These are phyloP conservation scores for Diabrotica virgifera DNA, from an alignment of 1,140 invertebrate genomes.

Conservation along the genomic window DNA sequence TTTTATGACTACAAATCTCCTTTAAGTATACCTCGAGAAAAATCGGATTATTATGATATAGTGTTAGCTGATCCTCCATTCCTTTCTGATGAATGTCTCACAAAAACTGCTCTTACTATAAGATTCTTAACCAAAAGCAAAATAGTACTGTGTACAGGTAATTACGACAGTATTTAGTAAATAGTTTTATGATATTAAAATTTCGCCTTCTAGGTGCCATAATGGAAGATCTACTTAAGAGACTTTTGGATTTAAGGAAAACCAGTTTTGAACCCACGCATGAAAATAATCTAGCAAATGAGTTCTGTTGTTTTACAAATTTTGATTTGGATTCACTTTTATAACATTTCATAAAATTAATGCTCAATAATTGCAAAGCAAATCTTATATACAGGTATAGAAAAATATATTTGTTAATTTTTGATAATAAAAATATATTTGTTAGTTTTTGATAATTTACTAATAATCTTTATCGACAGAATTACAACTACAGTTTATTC, in stretches of 20 bases:
- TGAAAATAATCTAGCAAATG: conserved; percentile 86
- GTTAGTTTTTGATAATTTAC: background rate
- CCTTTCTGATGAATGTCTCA: conserved; percentile 87
- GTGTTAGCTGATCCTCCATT: conserved; percentile 94
- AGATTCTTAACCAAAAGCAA: conserved; percentile 74
- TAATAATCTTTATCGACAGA: too few relatives aligned
- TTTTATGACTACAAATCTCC: conserved; percentile 89
- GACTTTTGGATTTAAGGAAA: conserved; percentile 63
- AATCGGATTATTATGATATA: conserved; percentile 69
- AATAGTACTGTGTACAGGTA: conserved; percentile 88
- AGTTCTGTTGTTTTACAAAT: conserved; percentile 88
- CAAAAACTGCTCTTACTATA: conserved; percentile 78
- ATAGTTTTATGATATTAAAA: conserved; percentile 13
- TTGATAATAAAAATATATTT: background rate
- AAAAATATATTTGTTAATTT: background rate
- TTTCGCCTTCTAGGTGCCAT: conserved; percentile 58
- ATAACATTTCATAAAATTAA: conserved; percentile 14
- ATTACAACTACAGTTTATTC: too few relatives aligned
- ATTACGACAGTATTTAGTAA: background rate
- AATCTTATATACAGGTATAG: background rate
- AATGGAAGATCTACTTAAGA: conserved; percentile 68
- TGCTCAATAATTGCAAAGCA: background rate
- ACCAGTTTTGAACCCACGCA: conserved; percentile 77
- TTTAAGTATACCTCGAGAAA: conserved; percentile 62
- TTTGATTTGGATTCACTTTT: conserved; percentile 62